These are phyloP conservation scores for Protonemura montana DNA, from an alignment of 2,888 invertebrate species.

Conservation along the genomic window DNA sequence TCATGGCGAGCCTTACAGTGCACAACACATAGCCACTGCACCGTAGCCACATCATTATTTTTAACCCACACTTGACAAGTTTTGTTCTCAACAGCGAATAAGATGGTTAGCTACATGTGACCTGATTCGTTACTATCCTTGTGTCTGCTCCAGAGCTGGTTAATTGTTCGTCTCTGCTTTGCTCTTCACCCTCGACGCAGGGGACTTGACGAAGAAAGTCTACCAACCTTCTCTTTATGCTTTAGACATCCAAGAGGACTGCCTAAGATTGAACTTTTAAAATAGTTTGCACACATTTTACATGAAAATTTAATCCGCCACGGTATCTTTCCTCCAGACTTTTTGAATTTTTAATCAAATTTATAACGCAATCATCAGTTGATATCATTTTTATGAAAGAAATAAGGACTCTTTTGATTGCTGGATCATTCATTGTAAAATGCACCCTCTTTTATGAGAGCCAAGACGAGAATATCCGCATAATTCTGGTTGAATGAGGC, in stretches of 20 bases:
- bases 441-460: neutral
- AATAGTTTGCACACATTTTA: neutral
- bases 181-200: neutral
- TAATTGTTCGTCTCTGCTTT: neutral
- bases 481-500: neutral
- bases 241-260: neutral
- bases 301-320: neutral
- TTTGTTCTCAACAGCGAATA: constrained; percentile 12
- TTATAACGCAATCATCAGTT: neutral
- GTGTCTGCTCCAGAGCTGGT: neutral
- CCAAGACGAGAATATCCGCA: neutral
- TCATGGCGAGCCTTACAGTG: neutral
- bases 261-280: neutral
- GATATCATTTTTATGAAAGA: constrained; percentile 7
- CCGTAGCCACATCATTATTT: neutral
- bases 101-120: neutral
- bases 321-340: neutral
- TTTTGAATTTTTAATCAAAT: constrained; percentile 2
- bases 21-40: neutral
- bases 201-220: neutral
- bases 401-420: neutral
- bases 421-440: neutral
- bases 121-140: neutral
- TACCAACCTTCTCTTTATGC: neutral
- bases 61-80: constrained; percentile 12